Conservation (phyloP, 2,888 invertebrate genomes). For the Eumerus sabulonum region DNA sequence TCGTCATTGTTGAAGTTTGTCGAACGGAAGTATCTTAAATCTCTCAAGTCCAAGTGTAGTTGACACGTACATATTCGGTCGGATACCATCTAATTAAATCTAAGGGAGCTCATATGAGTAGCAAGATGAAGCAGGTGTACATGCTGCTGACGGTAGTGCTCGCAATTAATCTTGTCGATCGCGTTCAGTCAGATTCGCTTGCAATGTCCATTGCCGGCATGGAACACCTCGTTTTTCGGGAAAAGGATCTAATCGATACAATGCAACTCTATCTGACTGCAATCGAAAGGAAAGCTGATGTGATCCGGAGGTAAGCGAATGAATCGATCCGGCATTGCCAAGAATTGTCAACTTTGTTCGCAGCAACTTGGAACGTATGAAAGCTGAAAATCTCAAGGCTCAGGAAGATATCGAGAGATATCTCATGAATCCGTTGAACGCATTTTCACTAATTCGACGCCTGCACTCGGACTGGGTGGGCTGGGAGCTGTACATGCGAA, state of each 20-base stretch:
- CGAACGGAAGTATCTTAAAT: too few species aligned
- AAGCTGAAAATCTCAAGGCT: constrained; percentile 70
- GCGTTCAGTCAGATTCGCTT: constrained; percentile 41
- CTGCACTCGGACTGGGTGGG: constrained; percentile 74
- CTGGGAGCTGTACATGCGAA: constrained; percentile 72
- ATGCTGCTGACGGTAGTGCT: constrained; percentile 24
- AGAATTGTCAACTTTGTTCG: constrained; percentile 3
- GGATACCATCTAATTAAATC: not conserved
- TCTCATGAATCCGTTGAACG: constrained; percentile 74
- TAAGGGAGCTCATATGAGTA: not conserved
- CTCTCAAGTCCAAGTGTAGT: too few species aligned
- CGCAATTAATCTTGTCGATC: constrained; percentile 41
- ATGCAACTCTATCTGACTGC: constrained; percentile 71
- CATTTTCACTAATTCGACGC: constrained; percentile 73
- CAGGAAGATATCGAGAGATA: constrained; percentile 70
- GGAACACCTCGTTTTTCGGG: constrained; percentile 42
- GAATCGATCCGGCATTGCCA: not conserved
- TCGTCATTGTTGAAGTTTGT: too few species aligned
- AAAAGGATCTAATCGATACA: constrained; percentile 71
- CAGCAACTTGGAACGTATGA: constrained; percentile 71
- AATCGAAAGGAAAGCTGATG: constrained; percentile 71
- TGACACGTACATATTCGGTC: too few species aligned
- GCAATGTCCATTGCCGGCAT: constrained; percentile 58
- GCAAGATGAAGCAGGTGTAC: constrained; percentile 33
- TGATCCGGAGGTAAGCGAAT: constrained; percentile 70